Base-by-base conservation (phyloP, 2,888 invertebrate genomes). In the Trachelus troglodyta region DNA sequence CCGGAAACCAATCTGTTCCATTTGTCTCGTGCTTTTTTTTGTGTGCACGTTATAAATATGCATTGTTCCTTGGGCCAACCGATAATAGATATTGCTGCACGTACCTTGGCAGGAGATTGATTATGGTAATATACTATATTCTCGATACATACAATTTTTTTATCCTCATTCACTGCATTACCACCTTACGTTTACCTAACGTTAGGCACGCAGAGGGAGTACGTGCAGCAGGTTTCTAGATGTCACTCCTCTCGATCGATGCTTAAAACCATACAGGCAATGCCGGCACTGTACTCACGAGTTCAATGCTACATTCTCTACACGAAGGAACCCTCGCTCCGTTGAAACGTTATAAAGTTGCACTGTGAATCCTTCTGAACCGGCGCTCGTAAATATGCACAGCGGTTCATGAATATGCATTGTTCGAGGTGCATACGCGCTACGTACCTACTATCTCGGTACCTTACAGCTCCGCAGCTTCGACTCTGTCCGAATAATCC, bases 1-100 rank as follows among this genome's bases (percentile, higher is more conserved):
- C 84, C 87, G 88, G 87, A 86, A 87, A 88, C 86, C 87, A 88
- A 88, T 88, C 88, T 87, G 88, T 87, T 88, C 83, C 87, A 82
- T 87, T 87, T 86, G 85, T 87, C 84, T 86, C 84, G 79, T 75
- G 76, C 79, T 79, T 40, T 34, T 40, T 78, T 79, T 35, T 37
- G 35, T 77, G 37, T 75, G 34, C 34, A 75, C 56, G 23, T 33
- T 81, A 86, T 87, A 85, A 87, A 87, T 69, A 69, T 37, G 34
- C 69, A 74, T 31, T 71, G 15, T 71, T 56, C 56, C 15, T 23
- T 56, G 9, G 9, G 56, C 56, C 15, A 23, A 9, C 23, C 23
- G 56, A 23, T 56, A 56, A 56, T 23, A 23, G 23, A 56, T 56
- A 23, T 0, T 23, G 35, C 35, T 12, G 12, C 34, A 40, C 56